phyloP scores from a whole-genome alignment of 2,113 vertebrate genomes.

The cattle (Bos taurus) region ARS-UCD2.0 NC_037337.1:100672501-100673000 shows the following conservation, averaged over 20 bases:
- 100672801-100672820: background rate
- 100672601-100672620: background rate
- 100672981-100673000: too few relatives aligned
- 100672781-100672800: background rate
- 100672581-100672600: background rate
- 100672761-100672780: background rate
- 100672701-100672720: background rate
- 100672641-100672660: background rate
- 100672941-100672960: too few relatives aligned
- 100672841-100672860: background rate
- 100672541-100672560: background rate
- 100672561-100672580: background rate
- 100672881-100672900: background rate
- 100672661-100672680: background rate
- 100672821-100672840: background rate
- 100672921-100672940: too few relatives aligned
- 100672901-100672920: background rate
- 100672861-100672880: background rate
- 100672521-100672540: background rate
- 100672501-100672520: background rate
- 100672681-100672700: background rate
- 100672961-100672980: too few relatives aligned
- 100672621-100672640: background rate
- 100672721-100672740: background rate
- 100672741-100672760: background rate